A percentile compares a stretch with the other conserved stretches of the same genome.
phyloP scores from a whole-genome alignment of 1,140 invertebrate genomes.

The Meloidogyne exigua region DNA sequence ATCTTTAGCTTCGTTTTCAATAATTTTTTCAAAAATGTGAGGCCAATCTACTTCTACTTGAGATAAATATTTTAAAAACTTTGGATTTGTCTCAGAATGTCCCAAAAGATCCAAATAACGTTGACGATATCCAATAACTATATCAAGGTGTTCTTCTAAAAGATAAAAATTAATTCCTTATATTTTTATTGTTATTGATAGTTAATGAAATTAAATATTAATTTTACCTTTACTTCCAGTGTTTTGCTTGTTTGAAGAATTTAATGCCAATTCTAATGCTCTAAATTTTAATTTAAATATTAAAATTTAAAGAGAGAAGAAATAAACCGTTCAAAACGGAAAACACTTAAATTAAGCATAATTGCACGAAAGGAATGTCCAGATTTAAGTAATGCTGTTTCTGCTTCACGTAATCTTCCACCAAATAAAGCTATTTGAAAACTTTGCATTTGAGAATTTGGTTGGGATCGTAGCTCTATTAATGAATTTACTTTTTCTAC shows the following conservation, averaged over 20 bases:
- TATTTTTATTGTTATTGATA: too few species aligned
- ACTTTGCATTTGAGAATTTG: constrained; percentile 70
- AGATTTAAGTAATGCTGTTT: constrained; percentile 78
- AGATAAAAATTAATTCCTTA: too few species aligned
- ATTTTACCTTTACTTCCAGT: not conserved
- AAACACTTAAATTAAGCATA: constrained; percentile 76
- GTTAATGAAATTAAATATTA: too few species aligned
- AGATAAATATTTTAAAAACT: constrained; percentile 71
- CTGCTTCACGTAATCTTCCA: constrained; percentile 77
- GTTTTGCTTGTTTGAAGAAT: constrained; percentile 63
- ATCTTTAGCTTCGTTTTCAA: constrained; percentile 67
- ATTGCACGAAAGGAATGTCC: constrained; percentile 77
- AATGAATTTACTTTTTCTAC: constrained; percentile 87
- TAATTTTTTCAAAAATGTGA: constrained; percentile 68
- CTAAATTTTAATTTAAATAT: constrained; percentile 64
- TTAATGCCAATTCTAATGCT: constrained; percentile 79
- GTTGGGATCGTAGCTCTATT: constrained; percentile 75
- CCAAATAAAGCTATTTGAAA: constrained; percentile 79
- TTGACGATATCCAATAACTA: constrained; percentile 75
- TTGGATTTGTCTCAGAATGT: constrained; percentile 75
- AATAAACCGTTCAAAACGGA: constrained; percentile 78
- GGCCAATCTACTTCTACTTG: constrained; percentile 70
- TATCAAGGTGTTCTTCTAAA: constrained; percentile 75
- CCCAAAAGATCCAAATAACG: constrained; percentile 75
- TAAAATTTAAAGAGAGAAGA: not conserved